Conservation (phyloP, 2,888 invertebrate genomes). For the Girardia tigrina region DNA sequence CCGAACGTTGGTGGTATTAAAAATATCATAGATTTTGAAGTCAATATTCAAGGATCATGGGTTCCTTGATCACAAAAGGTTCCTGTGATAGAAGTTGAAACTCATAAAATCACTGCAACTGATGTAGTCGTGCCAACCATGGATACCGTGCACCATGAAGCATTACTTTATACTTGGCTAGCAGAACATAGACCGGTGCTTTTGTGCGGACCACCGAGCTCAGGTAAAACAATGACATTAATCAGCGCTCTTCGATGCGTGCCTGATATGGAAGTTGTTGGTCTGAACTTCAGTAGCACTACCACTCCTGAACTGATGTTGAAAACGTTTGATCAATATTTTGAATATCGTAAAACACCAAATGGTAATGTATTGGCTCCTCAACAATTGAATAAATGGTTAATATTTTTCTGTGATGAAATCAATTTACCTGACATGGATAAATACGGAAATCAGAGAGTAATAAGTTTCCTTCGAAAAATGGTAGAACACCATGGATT, state of each 20-base stretch:
- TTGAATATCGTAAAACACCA: conserved; percentile 94
- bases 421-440: conserved; percentile 99
- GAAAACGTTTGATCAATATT: conserved; percentile 98
- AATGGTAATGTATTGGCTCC: conserved; percentile 90
- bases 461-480: conserved; percentile 95
- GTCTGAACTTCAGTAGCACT: conserved; percentile 95
- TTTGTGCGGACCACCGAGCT: conserved; percentile 90
- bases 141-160: conserved; percentile 94
- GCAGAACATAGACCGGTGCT: conserved; percentile 96
- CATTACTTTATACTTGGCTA: conserved; percentile 88
- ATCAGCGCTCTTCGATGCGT: conserved; percentile 85
- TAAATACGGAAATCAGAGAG: conserved; percentile 81
- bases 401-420: conserved; percentile 97
- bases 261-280: conserved; percentile 93
- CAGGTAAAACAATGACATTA: conserved; percentile 68
- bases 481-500: conserved; percentile 76
- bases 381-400: conserved; percentile 84
- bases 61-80: conserved; percentile 90
- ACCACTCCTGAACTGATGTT: conserved; percentile 91
- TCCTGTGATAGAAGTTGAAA: conserved; percentile 95
- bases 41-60: conserved; percentile 80
- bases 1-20: conserved; percentile 41
- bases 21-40: conserved; percentile 88
- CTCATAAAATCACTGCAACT: conserved; percentile 93
- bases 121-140: conserved; percentile 96